phyloP scores from a whole-genome alignment of 2,113 vertebrate genomes.

The Forbesichthys agassizii region DNA sequence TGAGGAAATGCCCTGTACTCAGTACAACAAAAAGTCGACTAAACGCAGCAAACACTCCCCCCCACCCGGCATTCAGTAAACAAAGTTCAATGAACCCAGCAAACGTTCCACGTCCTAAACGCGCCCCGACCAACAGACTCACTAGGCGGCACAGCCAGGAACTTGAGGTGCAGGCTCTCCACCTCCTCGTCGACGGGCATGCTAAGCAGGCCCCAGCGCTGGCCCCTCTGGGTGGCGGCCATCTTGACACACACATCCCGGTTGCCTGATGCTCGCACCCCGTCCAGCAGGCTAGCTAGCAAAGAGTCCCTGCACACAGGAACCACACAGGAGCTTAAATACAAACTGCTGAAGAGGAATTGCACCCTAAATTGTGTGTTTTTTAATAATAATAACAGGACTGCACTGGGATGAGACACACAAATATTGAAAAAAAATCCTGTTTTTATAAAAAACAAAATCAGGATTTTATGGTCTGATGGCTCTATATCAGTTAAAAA shows the following conservation, averaged over 20 bases:
- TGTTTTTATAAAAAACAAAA: no score
- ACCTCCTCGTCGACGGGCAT: slow-evolving; percentile 99
- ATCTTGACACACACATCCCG: slow-evolving; percentile 98
- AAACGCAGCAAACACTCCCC: no score
- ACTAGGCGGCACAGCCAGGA: slow-evolving; percentile 95
- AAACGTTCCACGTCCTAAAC: neutral
- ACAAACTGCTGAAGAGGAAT: neutral
- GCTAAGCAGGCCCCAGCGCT: slow-evolving; percentile 95
- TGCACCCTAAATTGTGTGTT: no score
- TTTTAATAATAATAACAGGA: no score
- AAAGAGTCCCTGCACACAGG: slow-evolving; percentile 86
- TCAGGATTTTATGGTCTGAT: no score
- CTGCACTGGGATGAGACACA: no score
- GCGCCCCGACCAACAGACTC: slow-evolving; percentile 52
- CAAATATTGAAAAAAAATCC: no score
- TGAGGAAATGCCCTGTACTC: no score
- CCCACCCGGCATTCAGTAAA: no score
- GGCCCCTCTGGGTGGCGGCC: slow-evolving; percentile 90
- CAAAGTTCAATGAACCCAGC: no score
- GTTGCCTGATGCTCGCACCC: slow-evolving; percentile 96
- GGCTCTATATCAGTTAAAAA: no score
- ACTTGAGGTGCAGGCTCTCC: slow-evolving; percentile 95
- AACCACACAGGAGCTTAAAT: neutral
- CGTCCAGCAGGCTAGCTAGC: slow-evolving; percentile 93
- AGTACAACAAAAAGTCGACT: no score